Evolutionary conservation across 2,113 vertebrate genomes (phyloP), one percentile per base, ranked within the genome.

Genomic region (Pongo pygmaeus): DNA sequence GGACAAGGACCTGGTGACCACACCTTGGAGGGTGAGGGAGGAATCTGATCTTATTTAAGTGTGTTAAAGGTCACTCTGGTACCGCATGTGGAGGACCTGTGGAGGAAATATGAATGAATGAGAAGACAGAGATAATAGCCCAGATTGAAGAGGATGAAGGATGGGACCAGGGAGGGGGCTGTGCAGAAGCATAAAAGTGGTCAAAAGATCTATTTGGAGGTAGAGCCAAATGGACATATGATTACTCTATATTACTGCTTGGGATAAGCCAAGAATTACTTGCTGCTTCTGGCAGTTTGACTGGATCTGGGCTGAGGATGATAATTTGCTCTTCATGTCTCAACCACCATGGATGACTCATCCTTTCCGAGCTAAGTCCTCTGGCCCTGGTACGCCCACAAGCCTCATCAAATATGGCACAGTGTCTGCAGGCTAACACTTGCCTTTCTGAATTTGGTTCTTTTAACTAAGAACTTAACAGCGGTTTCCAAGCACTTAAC

Each of bases 391-490:
- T 17, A 8, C 2, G 10, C 32, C 50, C 38, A 78, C 40, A 64
- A 55, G 8, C 20, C 35, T 89, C 55, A 79, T 55, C 18, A 5
- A 30, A 52, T 25, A 27, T 13, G 38, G 35, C 38, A 95, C 81
- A 52, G 22, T 10, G 27, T 67, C 48, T 94, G 43, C 2, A 55
- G 40, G 9, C 64, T 83, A 85, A 91, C 22, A 48, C n/a, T 91
- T 43, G 40, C 20, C 70, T 94, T 93, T 59, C 52, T 84, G 52
- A 75, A 84, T 81, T 94, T 91, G 6, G 13, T 85, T 79, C 27
- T 79, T 91, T 92, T 87, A 88, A 46, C 6, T 32, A 61, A 78
- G 38, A 38, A 38, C 38, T 38, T 38, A 38, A 38, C 38, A 38
- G 87, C 61, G 17, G 13, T 84, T 93, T 77, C 57, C 30, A 83